Evolutionary conservation across 2,797 vertebrate genomes (phyloP).

Genomic region (Peromyscus eremicus): DNA sequence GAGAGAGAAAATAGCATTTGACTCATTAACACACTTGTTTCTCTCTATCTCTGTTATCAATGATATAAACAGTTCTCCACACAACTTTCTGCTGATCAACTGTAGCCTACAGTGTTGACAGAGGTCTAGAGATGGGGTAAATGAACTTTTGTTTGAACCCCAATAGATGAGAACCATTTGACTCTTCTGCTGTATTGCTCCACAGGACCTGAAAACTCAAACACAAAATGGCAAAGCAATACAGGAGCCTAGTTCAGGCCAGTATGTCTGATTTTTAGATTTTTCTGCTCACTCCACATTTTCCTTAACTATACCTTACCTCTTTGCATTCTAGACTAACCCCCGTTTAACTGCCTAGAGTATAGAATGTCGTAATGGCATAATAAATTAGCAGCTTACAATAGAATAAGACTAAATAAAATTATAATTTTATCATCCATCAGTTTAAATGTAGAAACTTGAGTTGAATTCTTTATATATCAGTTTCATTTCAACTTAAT

Average conservation of each 20-base stretch:
- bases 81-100: neutral
- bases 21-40: neutral
- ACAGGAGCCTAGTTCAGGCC: too few species aligned
- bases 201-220: neutral
- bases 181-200: neutral
- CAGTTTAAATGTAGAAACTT: neutral
- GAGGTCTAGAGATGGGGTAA: too few species aligned
- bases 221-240: too few species aligned
- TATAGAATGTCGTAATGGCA: neutral
- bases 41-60: neutral
- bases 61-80: neutral
- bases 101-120: neutral
- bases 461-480: neutral
- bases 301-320: neutral
- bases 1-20: neutral
- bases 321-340: neutral
- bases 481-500: neutral
- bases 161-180: neutral
- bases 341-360: neutral
- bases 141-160: neutral
- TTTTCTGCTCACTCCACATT: neutral
- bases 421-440: neutral
- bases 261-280: neutral
- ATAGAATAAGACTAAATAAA: neutral
- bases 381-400: neutral